Conservation (phyloP, 2,797 vertebrate species). For the Ctenochaetus hawaiiensis region DNA sequence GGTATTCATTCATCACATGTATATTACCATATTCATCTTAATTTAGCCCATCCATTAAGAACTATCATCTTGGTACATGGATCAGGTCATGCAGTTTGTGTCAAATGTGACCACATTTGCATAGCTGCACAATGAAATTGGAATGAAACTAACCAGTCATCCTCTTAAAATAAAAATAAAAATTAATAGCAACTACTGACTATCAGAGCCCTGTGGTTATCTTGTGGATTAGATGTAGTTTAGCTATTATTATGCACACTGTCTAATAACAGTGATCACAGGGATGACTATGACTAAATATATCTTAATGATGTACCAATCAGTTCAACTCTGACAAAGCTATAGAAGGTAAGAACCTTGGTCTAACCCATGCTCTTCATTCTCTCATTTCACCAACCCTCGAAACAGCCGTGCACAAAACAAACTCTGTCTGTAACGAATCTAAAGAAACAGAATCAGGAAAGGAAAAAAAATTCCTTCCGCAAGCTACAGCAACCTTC, state of each 20-base stretch:
- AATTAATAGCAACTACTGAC: neutral
- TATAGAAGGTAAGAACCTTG: neutral
- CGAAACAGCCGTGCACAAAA: neutral
- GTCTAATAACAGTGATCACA: neutral
- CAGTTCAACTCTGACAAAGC: neutral
- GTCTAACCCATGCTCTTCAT: neutral
- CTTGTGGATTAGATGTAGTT: neutral
- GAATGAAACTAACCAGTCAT: constrained; percentile 2
- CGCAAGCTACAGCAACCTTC: too few relatives aligned
- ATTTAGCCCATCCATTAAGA: constrained; percentile 3
- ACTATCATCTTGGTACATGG: neutral
- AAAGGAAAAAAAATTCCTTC: too few relatives aligned
- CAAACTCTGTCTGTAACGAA: neutral
- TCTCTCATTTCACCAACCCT: neutral
- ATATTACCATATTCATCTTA: neutral
- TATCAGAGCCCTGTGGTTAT: neutral
- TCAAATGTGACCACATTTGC: neutral
- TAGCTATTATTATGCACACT: neutral
- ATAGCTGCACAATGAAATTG: neutral
- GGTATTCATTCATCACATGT: neutral
- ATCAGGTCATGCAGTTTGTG: neutral
- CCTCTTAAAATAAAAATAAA: neutral
- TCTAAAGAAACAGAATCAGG: too few relatives aligned
- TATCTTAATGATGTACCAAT: neutral
- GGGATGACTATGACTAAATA: neutral